Evolutionary conservation across 2,113 vertebrate genomes (phyloP), one percentile per base, ranked within the genome.

Genomic region (Istiophorus platypterus): DNA sequence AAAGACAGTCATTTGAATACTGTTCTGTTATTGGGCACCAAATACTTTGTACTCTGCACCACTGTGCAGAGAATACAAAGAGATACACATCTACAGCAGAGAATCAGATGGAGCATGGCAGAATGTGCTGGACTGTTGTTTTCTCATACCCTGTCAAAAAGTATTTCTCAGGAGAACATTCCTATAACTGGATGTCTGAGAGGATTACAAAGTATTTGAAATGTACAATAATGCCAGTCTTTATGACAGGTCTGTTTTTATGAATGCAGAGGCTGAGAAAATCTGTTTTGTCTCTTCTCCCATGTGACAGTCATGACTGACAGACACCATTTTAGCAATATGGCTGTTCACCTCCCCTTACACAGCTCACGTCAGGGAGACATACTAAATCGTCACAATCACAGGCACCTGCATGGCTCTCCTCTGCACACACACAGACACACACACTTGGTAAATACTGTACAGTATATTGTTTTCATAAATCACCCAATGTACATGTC

Each of bases 51-150:
- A n/a, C 68, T 61, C 42, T 26, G 67, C 34, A 27, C 72, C 22
- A 6, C 64, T 81, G 81, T 68, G 78, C n/a, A 1, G 15, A 5
- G 57, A 86, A 85, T 77, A 72, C 62, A 72, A 78, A 81, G 45
- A 20, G 39, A 72, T 51, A 20, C 52, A 63, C 51, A 78, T 88
- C 51, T 84, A 65, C 80, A 71, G 79, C 68, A 49, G 31, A 71
- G 12, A 26, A 49, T 31, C 22, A 52, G 77, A 78, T 37, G 57
- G 71, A 67, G 64, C 42, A 12, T 3, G n/a, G 65, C 71, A 79
- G 61, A 72, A 47, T 41, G 42, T 70, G 67, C 76, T 51, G 51
- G 74, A 72, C 1, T 63, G 31, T 24, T 56, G 57, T 61, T 63
- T 79, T 34, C 68, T 61, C 47, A 10, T 1, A 31, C 59, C 27